Conservation (phyloP, 2,113 vertebrate species). For the Agelaius phoeniceus region DNA sequence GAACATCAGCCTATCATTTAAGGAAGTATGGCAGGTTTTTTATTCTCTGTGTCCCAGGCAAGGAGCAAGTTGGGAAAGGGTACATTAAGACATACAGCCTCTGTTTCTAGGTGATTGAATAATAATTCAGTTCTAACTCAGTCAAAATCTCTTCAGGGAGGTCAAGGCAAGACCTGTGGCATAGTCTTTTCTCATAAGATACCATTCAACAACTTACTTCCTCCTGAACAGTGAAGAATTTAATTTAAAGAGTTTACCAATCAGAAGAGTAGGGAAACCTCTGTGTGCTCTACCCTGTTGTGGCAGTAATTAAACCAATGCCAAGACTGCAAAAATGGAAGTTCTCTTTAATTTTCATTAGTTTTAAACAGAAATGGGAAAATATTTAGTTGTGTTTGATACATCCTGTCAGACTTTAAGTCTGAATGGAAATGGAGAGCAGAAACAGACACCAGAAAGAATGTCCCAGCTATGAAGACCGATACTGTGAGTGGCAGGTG, state of each 20-base stretch:
- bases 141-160: not conserved
- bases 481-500: not conserved
- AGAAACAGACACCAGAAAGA: not conserved
- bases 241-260: not conserved
- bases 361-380: not conserved
- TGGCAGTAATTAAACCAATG: not conserved
- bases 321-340: not conserved
- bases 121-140: not conserved
- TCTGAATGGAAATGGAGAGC: not conserved
- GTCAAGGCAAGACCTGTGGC: not conserved
- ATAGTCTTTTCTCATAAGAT: not conserved
- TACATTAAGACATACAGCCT: not conserved
- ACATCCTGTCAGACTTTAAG: not conserved
- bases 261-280: not conserved
- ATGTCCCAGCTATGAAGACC: not conserved
- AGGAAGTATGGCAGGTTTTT: not conserved
- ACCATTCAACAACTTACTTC: not conserved
- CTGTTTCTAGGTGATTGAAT: not conserved
- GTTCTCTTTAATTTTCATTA: not conserved
- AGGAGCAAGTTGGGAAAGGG: not conserved
- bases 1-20: not conserved
- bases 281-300: not conserved
- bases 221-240: not conserved
- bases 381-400: not conserved
- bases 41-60: not conserved